Base-by-base conservation (phyloP, 1,140 invertebrate species). In the Ctenoplectra terminalis region DNA sequence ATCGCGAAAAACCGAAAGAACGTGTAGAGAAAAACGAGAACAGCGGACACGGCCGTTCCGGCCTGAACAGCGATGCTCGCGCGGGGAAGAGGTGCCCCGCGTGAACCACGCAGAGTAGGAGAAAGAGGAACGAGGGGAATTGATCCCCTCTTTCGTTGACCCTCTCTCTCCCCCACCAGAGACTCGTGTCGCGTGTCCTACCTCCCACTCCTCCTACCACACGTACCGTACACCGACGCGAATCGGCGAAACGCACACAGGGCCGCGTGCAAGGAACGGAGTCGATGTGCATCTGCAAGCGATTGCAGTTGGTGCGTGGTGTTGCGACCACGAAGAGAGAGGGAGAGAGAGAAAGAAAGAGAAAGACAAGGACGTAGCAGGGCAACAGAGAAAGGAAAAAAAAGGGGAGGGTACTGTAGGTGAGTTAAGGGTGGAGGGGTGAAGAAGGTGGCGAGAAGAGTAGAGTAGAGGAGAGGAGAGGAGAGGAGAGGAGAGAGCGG, bases 171-270 rank as follows among this genome's bases (percentile, higher is more conserved):
- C 87, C 86, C 90, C 89, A 89, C 88, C 69, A 71, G 11, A 15
- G 15, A 20, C 46, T 60, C 63, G 88, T 93, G 93, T 93, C 93
- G 93, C 93, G 93, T 93, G 93, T 93, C 92, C 87, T 87, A 88
- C 87, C 91, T 93, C 92, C 93, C 93, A 93, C 93, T 93, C 85
- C 86, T 83, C 83, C 87, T 88, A 78, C 84, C 83, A 61, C 63
- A 72, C 67, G 63, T 81, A 81, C 60, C 83, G 69, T 20, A 83
- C 74, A 75, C 50, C 34, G 50, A 83, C 67, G 69, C 71, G 67
- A 83, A 77, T 81, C 86, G 66, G 73, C 46, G 73, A 46, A 66
- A 81, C 81, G 26, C 70, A 66, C 74, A 81, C 82, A 81, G 37
- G 58, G 52, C 20, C 60, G 75, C 56, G 63, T 26, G 20, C 31